Conservation (phyloP, 2,797 vertebrate species). For the Myripristis murdjan region DNA sequence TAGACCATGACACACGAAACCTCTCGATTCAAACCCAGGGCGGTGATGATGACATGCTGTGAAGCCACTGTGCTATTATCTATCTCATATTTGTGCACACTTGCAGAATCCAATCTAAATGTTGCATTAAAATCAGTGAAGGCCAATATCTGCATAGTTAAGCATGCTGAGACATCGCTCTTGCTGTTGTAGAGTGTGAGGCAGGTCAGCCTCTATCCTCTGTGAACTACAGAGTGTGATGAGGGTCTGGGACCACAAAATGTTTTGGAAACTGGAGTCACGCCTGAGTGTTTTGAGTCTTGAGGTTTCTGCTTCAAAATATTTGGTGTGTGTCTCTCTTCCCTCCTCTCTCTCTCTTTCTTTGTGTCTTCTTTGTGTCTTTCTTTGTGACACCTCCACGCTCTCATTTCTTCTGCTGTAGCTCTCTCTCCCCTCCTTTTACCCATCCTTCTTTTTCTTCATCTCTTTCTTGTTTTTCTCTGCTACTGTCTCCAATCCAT, state of each 20-base stretch:
- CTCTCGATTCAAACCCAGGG: constrained; percentile 16
- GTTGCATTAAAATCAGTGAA: no score
- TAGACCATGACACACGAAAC: not conserved
- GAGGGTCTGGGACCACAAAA: no score
- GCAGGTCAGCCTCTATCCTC: no score
- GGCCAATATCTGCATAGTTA: no score
- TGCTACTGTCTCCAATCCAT: constrained; percentile 19
- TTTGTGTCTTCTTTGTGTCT: no score
- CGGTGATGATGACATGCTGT: constrained; percentile 1
- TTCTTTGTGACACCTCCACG: not conserved
- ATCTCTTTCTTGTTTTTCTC: constrained; percentile 16
- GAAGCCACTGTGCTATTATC: no score
- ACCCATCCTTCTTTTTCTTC: constrained; percentile 32
- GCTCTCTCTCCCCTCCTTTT: constrained; percentile 13
- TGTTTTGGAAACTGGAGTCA: not conserved
- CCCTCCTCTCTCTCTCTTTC: not conserved
- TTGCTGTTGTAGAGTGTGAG: no score
- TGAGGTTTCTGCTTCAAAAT: not conserved
- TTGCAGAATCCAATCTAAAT: no score
- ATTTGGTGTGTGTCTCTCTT: not conserved
- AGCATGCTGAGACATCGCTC: no score
- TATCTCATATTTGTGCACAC: no score
- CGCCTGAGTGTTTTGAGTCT: not conserved
- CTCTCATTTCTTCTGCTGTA: constrained; percentile 8
- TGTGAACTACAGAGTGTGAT: no score